A percentile compares a stretch with the other conserved stretches of the same genome.
These are phyloP conservation scores for Thaumetopoea pityocampa DNA, from an alignment of 1,140 invertebrate genomes.

Conservation along the genomic window DNA sequence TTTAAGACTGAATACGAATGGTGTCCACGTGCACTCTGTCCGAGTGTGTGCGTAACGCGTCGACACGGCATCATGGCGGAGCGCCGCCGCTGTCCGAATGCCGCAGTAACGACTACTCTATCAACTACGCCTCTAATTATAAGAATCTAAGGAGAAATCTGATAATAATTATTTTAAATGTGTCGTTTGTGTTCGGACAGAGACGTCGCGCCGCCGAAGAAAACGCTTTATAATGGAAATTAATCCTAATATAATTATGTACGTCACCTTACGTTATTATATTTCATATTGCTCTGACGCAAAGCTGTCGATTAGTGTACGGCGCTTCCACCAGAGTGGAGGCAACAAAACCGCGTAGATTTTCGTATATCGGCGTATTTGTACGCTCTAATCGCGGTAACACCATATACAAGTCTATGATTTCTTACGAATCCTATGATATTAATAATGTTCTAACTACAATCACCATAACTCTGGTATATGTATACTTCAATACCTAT, in stretches of 20 bases:
- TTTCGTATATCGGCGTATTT: no score
- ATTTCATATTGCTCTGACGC: constrained; percentile 20
- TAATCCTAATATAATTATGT: constrained; percentile 47
- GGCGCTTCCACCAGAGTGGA: no score
- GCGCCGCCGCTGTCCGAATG: constrained; percentile 29
- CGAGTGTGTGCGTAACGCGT: no score
- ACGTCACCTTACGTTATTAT: constrained; percentile 49
- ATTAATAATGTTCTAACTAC: no score
- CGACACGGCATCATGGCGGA: constrained; percentile 23
- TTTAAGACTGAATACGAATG: no score
- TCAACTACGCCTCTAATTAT: constrained; percentile 34
- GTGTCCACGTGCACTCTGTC: no score
- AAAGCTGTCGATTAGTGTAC: constrained; percentile 41
- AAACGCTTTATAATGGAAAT: constrained; percentile 59
- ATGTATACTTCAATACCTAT: constrained; percentile 34
- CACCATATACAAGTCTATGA: no score
- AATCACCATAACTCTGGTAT: no score
- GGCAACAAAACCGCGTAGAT: no score
- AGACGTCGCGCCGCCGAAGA: constrained; percentile 31
- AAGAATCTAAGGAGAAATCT: constrained; percentile 43
- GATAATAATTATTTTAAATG: constrained; percentile 48
- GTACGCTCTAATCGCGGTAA: no score
- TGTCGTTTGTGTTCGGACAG: constrained; percentile 27
- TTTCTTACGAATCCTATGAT: no score
- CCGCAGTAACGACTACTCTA: constrained; percentile 15